A percentile compares a stretch with the other conserved stretches of the same genome.
phyloP scores from a whole-genome alignment of 2,797 vertebrate genomes.

The Gastrophryne carolinensis region DNA sequence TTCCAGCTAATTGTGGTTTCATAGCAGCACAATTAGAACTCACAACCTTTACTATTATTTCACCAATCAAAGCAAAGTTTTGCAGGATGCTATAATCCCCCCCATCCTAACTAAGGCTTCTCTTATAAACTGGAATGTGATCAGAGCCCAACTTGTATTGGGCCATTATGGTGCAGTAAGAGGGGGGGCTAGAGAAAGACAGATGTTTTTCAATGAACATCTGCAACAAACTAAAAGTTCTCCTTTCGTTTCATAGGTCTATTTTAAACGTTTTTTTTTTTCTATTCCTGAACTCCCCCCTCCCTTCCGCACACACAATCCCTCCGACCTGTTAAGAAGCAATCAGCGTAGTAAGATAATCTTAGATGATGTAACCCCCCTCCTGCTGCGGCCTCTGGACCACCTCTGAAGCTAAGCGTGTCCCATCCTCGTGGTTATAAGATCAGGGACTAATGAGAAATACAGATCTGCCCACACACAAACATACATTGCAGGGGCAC shows the following conservation, averaged over 20 bases:
- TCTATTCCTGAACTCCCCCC: conserved; percentile 6
- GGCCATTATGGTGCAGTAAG: conserved; percentile 28
- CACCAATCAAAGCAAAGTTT: conserved; percentile 49
- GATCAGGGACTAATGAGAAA: conserved; percentile 52
- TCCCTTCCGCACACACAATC: too few relatives aligned
- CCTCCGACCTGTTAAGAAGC: conserved; percentile 50
- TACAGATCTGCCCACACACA: conserved; percentile 52
- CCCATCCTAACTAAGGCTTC: conserved; percentile 48
- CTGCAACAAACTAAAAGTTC: conserved; percentile 49
- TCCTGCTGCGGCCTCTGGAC: conserved; percentile 42
- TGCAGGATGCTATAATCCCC: conserved; percentile 51
- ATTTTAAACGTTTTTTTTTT: conserved; percentile 33
- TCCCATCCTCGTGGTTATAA: conserved; percentile 52
- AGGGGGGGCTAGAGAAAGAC: conserved; percentile 21
- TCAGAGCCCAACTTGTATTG: conserved; percentile 47
- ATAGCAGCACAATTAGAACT: conserved; percentile 45
- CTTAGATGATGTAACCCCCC: conserved; percentile 50
- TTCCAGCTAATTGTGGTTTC: conserved; percentile 49
- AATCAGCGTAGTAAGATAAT: conserved; percentile 53
- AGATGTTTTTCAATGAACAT: conserved; percentile 53
- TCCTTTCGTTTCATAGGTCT: conserved; percentile 26
- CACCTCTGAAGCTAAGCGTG: conserved; percentile 48
- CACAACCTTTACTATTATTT: conserved; percentile 48
- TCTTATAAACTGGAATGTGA: conserved; percentile 50
- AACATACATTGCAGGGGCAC: conserved; percentile 42